Evolutionary conservation across 2,797 vertebrate species (phyloP).

Genomic region (Tokudaia tokunoshimensis): DNA sequence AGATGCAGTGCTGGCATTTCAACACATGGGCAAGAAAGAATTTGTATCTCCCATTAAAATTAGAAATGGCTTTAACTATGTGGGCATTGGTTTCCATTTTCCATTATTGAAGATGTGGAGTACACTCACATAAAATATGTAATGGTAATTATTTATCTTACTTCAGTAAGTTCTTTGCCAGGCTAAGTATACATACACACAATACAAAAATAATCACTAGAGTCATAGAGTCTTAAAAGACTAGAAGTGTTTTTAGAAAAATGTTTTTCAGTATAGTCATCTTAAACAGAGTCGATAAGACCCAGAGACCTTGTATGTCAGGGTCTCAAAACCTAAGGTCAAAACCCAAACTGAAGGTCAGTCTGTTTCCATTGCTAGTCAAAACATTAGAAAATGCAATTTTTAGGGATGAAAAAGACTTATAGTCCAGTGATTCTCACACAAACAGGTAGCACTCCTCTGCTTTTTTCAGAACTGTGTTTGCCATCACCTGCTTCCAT

Average conservation of each 20-base stretch:
- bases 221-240: constrained; percentile 51
- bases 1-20: constrained; percentile 80
- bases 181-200: constrained; percentile 59
- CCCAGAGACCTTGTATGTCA: not conserved
- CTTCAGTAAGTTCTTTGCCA: constrained; percentile 83
- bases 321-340: not conserved
- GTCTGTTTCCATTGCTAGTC: constrained; percentile 11
- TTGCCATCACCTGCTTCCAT: not conserved
- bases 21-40: constrained; percentile 74
- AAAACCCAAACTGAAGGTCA: constrained; percentile 52
- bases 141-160: constrained; percentile 87
- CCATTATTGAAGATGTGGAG: constrained; percentile 82
- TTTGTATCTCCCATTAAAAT: constrained; percentile 86
- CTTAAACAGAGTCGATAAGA: constrained; percentile 52
- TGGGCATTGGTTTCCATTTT: constrained; percentile 84
- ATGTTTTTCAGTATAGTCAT: constrained; percentile 10
- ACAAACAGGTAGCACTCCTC: not conserved
- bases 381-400: constrained; percentile 54
- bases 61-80: constrained; percentile 83
- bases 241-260: constrained; percentile 54
- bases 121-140: constrained; percentile 82
- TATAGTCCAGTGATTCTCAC: constrained; percentile 16
- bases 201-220: constrained; percentile 84
- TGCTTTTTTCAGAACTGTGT: constrained; percentile 1
- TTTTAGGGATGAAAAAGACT: constrained; percentile 34